Base-by-base conservation (phyloP, 1,140 invertebrate genomes). In the Druon quercuslanigerum region DNA sequence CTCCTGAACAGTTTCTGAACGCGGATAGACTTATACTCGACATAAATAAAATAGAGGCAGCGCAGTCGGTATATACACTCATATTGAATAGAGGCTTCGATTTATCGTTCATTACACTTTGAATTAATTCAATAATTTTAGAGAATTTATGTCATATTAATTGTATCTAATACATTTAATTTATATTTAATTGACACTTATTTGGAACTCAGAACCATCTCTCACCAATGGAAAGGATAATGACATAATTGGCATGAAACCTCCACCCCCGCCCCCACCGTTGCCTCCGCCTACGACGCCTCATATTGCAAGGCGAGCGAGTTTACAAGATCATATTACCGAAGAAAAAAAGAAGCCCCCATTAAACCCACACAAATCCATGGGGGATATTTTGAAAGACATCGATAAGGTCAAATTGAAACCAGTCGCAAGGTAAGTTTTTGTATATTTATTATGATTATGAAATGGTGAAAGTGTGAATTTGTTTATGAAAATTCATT, bases 241-340 rank as follows among this genome's bases (percentile, higher is more conserved):
- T 54, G 60, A 66, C 3, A 60, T 72, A 8, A 77, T 75, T 54
- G 60, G 40, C 3, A 60, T 72, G 9, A 77, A 74, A 77, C 86
- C 79, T 7, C 85, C 83, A 33, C 83, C 89, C 6, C 85, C 84
- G 4, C 90, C 89, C 57, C 87, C 89, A 12, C 88, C 88, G 50
- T 82, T 86, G 20, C 87, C 88, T 74, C 87, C 88, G 75, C 90
- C 91, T n/a, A 87, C 86, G 20, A 91, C 90, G 13, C 90, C 91
- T 19, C 90, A 91, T 76, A 91, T 91, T 33, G 91, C 90, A 9
- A 82, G 90, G 77, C 83, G 90, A 77, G 87, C 91, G 50, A 92
- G 91, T 84, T 82, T 92, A 13, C 91, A 91, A 83, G 91, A 92
- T 81, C 89, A 92, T 71, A 88, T 90, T 76, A 76, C 84, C 7